These are phyloP conservation scores for Andrena chrysosceles DNA, from an alignment of 2,888 invertebrate genomes.

Conservation along the genomic window DNA sequence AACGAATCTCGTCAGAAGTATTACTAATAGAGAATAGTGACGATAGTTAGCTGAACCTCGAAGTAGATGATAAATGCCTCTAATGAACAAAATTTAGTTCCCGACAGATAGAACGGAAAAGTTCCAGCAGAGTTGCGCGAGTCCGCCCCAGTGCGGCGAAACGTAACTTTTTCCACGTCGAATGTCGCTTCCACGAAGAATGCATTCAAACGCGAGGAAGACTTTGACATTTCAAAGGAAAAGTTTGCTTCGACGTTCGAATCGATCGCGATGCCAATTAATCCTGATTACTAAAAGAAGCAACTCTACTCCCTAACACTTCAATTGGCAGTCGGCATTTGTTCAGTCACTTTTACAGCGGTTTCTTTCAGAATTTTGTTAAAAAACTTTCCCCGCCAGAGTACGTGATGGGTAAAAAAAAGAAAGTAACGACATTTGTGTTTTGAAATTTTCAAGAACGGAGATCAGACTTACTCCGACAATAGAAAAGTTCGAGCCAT, in stretches of 20 bases:
- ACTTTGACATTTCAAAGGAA: background rate
- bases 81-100: conserved; percentile 29
- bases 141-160: background rate
- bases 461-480: conserved; percentile 6
- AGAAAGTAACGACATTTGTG: background rate
- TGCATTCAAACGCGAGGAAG: too few species aligned
- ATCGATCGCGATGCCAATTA: background rate
- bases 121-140: conserved; percentile 5
- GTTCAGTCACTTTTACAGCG: background rate
- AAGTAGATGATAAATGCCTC: conserved; percentile 10
- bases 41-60: conserved; percentile 19
- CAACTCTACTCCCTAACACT: background rate
- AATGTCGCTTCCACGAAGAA: background rate
- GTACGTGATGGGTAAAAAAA: conserved; percentile 9
- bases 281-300: background rate
- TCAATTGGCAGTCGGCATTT: background rate
- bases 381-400: background rate
- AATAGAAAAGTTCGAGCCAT: conserved; percentile 28
- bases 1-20: conserved; percentile 1
- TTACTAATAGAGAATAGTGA: conserved; percentile 26
- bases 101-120: conserved; percentile 17
- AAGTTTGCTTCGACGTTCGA: background rate
- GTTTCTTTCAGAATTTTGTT: background rate
- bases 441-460: conserved; percentile 1
- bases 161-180: background rate